Percentiles rank a stretch among this genome's conserved stretches.
phyloP scores from a whole-genome alignment of 37 sponge, comb jelly and placozoan species.

The Theonella swinhoei region DNA sequence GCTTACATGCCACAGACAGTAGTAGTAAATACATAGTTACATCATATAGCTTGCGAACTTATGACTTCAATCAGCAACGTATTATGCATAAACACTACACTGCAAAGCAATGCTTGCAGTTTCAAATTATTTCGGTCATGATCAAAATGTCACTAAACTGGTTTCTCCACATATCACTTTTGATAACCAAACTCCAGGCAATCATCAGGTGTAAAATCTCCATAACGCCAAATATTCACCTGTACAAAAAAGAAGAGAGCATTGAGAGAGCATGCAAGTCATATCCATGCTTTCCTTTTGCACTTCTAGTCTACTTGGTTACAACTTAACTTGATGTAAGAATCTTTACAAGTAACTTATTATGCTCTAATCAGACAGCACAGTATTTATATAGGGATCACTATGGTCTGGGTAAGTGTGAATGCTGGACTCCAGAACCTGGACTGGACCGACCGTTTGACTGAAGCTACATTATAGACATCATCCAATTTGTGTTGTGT shows the following conservation, averaged over 20 bases:
- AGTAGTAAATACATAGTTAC: no score
- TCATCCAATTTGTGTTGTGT: no score
- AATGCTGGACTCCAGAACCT: background rate
- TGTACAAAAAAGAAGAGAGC: constrained; percentile 17
- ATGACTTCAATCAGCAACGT: no score
- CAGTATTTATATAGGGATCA: background rate
- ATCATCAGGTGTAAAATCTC: constrained; percentile 86
- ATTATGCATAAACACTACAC: no score
- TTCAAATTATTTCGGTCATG: no score
- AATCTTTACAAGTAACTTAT: background rate
- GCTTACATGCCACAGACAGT: no score
- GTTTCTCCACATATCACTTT: no score
- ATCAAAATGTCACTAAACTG: no score
- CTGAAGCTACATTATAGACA: no score
- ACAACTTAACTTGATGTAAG: background rate
- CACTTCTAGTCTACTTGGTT: background rate
- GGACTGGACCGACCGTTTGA: no score
- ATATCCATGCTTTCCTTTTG: background rate
- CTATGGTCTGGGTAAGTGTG: background rate
- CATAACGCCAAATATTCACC: constrained; percentile 88
- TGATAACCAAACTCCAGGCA: constrained; percentile 86
- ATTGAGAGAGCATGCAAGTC: background rate
- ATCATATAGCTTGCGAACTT: no score
- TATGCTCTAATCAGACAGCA: background rate
- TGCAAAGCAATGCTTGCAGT: no score